Conservation (phyloP, 2,797 vertebrate genomes). For the Pteropus rufus region DNA sequence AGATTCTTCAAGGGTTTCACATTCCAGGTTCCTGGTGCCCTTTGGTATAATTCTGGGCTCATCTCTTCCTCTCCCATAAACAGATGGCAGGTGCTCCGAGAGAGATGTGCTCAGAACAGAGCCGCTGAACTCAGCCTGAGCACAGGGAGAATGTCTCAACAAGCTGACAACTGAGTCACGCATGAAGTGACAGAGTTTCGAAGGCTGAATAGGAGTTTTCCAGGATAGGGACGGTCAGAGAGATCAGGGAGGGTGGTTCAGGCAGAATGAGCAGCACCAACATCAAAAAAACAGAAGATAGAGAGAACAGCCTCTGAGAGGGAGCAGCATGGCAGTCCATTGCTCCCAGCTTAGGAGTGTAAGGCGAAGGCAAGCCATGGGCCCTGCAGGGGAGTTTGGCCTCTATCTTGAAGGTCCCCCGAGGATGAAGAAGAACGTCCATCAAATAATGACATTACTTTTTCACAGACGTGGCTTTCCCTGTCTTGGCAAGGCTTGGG, state of each 20-base stretch:
- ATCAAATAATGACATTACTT: not conserved
- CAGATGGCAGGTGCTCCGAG: too few relatives aligned
- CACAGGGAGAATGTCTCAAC: not conserved
- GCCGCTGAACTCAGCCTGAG: not conserved
- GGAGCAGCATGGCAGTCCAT: accelerated
- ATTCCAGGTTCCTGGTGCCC: too few relatives aligned
- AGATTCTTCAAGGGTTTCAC: too few relatives aligned
- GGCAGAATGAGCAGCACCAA: not conserved
- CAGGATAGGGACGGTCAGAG: too few relatives aligned
- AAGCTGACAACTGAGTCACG: not conserved
- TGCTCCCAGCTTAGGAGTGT: accelerated
- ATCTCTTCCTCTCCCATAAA: too few relatives aligned
- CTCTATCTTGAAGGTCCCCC: not conserved
- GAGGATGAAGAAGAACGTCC: not conserved
- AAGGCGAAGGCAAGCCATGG: not conserved
- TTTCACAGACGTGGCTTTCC: not conserved
- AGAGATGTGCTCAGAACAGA: not conserved
- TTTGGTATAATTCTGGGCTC: too few relatives aligned
- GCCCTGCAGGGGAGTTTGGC: not conserved
- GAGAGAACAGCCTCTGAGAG: not conserved
- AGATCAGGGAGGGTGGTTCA: not conserved
- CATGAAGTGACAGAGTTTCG: accelerated
- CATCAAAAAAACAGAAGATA: not conserved
- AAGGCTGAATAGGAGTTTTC: not conserved
- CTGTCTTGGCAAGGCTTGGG: not conserved